Evolutionary conservation across 2,113 vertebrate genomes (phyloP).

Genomic region (Thunnus maccoyii): DNA sequence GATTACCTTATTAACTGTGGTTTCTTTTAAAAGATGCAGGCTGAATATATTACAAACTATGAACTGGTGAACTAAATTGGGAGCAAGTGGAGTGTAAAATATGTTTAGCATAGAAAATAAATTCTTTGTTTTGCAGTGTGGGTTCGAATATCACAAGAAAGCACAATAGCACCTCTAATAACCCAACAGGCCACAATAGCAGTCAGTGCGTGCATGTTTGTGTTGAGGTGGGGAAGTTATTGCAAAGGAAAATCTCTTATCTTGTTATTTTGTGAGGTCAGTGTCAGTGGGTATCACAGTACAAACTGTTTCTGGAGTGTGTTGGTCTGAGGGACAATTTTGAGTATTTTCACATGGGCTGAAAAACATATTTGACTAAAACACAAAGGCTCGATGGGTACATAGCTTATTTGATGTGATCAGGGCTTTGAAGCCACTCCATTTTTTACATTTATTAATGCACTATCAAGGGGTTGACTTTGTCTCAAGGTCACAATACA

Average conservation of each 20-base stretch:
- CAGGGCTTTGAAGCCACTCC: background rate
- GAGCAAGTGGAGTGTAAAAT: conserved; percentile 39
- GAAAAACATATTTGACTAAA: background rate
- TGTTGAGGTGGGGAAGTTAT: background rate
- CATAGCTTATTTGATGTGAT: background rate
- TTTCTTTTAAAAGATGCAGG: background rate
- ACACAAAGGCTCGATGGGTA: background rate
- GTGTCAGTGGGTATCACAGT: background rate
- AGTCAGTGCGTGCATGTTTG: background rate
- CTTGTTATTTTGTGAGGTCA: conserved; percentile 7
- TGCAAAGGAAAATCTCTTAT: background rate
- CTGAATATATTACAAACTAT: conserved; percentile 21
- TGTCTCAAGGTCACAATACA: conserved; percentile 26
- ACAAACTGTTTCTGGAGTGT: background rate
- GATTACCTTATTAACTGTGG: conserved; percentile 2
- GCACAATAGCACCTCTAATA: conserved; percentile 3
- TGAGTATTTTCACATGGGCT: background rate
- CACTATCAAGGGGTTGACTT: background rate
- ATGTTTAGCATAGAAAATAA: conserved; percentile 37
- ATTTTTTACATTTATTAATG: background rate
- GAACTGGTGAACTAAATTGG: conserved; percentile 12
- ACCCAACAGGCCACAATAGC: background rate
- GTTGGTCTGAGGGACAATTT: background rate
- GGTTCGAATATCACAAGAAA: conserved; percentile 29
- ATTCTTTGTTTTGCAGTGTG: conserved; percentile 23